Conservation (phyloP, 2,113 vertebrate species). For the Notarius quadriscutis region DNA sequence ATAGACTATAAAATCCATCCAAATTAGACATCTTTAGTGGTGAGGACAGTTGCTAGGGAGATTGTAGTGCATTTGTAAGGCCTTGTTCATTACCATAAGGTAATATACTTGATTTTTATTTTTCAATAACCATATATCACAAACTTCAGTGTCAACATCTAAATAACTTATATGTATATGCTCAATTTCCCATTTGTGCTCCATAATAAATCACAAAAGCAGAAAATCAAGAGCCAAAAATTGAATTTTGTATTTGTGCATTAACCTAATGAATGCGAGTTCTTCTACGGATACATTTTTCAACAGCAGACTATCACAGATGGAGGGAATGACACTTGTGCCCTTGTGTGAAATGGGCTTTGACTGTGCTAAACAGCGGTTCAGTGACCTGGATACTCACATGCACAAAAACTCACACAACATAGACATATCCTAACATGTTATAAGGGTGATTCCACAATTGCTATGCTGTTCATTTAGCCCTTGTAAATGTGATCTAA, state of each 20-base stretch:
- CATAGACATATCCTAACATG: not conserved
- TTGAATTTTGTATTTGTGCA: slow-evolving; percentile 60
- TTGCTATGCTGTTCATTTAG: not conserved
- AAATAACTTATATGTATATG: slow-evolving; percentile 72
- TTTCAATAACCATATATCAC: slow-evolving; percentile 74
- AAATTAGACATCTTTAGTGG: slow-evolving; percentile 42
- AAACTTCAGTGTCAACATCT: slow-evolving; percentile 67
- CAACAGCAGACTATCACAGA: slow-evolving; percentile 20
- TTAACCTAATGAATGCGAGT: slow-evolving; percentile 74
- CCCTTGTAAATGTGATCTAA: not conserved
- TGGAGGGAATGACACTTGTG: slow-evolving; percentile 45
- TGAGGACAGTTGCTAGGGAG: slow-evolving; percentile 55
- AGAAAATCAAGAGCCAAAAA: slow-evolving; percentile 31
- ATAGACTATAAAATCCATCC: slow-evolving; percentile 61
- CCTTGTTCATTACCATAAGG: slow-evolving; percentile 72
- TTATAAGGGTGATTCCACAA: not conserved
- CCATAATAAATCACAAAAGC: slow-evolving; percentile 67
- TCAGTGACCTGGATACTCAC: slow-evolving; percentile 36
- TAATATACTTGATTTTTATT: slow-evolving; percentile 75
- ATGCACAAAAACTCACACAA: slow-evolving; percentile 22
- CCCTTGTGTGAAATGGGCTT: slow-evolving; percentile 47
- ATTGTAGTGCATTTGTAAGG: slow-evolving; percentile 52
- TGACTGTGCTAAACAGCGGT: slow-evolving; percentile 41
- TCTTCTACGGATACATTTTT: slow-evolving; percentile 41
- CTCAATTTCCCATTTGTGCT: slow-evolving; percentile 72